A percentile compares a stretch with the other conserved stretches of the same genome.
Evolutionary conservation across 2,797 vertebrate genomes (phyloP).

Genomic region (Chloroceryle inda): DNA sequence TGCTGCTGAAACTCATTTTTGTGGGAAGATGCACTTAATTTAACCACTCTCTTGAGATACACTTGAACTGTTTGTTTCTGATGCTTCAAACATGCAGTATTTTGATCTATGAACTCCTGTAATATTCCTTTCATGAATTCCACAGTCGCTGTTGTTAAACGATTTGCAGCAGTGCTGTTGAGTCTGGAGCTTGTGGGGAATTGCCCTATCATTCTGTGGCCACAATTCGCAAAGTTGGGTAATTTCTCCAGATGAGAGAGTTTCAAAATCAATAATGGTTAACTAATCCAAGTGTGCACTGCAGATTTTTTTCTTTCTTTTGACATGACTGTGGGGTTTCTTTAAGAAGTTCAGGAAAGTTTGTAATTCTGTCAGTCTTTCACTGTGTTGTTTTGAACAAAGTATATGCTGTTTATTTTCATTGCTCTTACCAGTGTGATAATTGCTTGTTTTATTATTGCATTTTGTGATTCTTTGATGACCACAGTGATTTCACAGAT

Average conservation of each 20-base stretch:
- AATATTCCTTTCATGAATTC: slow-evolving; percentile 23
- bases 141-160: not conserved
- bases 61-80: not conserved
- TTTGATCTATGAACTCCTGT: slow-evolving; percentile 39
- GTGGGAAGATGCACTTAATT: slow-evolving; percentile 1
- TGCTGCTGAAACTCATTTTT: not conserved
- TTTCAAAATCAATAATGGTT: slow-evolving; percentile 8
- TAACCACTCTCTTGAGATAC: slow-evolving; percentile 1
- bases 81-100: not conserved
- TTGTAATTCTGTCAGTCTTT: not conserved
- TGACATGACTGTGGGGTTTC: accelerated
- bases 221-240: not conserved
- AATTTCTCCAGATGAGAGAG: not conserved
- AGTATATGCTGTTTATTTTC: not conserved
- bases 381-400: not conserved
- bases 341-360: not conserved
- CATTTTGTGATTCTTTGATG: not conserved
- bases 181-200: not conserved
- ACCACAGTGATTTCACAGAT: not conserved
- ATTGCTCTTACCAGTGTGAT: not conserved
- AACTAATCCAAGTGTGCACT: not conserved
- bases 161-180: not conserved
- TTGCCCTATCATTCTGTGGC: not conserved
- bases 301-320: not conserved
- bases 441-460: not conserved